These are phyloP conservation scores for Aurelia sp. DNA, from an alignment of 30 jellyfish, hydroid and myxozoan genomes.

Conservation along the genomic window DNA sequence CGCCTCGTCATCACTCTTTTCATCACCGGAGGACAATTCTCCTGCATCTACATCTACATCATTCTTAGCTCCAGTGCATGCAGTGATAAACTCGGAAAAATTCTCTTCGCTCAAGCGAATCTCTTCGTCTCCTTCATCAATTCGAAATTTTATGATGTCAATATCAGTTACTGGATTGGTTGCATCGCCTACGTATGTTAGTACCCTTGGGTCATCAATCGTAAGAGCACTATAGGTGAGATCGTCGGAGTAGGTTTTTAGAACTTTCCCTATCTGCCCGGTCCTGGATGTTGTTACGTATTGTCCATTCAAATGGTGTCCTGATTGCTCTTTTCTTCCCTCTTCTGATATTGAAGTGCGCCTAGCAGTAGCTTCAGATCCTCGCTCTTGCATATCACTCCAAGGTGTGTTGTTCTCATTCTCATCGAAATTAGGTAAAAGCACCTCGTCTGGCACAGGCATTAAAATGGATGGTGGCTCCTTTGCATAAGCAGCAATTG, in stretches of 20 bases:
- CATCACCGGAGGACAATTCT: no score
- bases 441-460: slow-evolving; percentile 41
- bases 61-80: no score
- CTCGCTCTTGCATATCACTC: no score
- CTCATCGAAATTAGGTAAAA: slow-evolving; percentile 22
- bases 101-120: slow-evolving; percentile 17
- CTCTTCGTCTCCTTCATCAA: slow-evolving; percentile 33
- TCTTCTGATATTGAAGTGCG: background rate
- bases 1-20: no score
- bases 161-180: slow-evolving; percentile 25
- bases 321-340: slow-evolving; percentile 24
- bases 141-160: slow-evolving; percentile 14
- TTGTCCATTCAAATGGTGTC: slow-evolving; percentile 26
- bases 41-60: no score
- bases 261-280: slow-evolving; percentile 26
- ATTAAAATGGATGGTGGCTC: slow-evolving; percentile 37
- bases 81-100: slow-evolving; percentile 16
- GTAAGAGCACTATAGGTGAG: slow-evolving; percentile 8
- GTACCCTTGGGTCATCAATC: slow-evolving; percentile 36
- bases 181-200: slow-evolving; percentile 7
- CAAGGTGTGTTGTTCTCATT: slow-evolving; percentile 10
- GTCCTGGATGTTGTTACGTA: slow-evolving; percentile 22
- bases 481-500: slow-evolving; percentile 34
- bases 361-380: no score
- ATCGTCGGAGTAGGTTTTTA: background rate